A percentile compares a stretch with the other conserved stretches of the same genome.
These are phyloP conservation scores for Idaea biselata DNA, from an alignment of 2,888 invertebrate species.

Conservation along the genomic window DNA sequence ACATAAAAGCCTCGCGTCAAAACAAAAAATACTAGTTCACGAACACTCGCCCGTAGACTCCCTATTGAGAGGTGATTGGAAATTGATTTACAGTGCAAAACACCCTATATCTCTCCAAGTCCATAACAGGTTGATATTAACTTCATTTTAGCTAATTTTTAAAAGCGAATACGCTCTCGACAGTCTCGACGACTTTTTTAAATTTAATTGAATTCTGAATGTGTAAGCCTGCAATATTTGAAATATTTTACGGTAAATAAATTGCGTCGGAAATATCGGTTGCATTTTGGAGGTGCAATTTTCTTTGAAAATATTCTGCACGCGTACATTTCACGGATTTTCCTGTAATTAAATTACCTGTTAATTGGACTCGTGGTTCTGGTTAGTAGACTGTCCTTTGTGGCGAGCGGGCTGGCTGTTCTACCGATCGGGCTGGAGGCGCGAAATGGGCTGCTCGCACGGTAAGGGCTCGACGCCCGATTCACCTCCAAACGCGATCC, in stretches of 20 bases:
- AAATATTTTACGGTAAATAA: no score
- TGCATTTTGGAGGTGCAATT: no score
- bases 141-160: no score
- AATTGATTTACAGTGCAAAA: constrained; percentile 45
- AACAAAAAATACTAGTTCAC: constrained; percentile 33
- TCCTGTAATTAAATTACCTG: constrained; percentile 46
- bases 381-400: constrained; percentile 74
- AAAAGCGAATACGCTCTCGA: no score
- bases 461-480: constrained; percentile 65
- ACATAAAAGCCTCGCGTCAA: constrained; percentile 23
- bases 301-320: no score
- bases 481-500: constrained; percentile 73
- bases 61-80: constrained; percentile 39
- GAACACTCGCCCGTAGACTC: constrained; percentile 34
- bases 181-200: no score
- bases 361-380: constrained; percentile 79
- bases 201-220: no score
- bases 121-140: not conserved
- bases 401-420: constrained; percentile 78
- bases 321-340: constrained; percentile 19
- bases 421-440: constrained; percentile 68
- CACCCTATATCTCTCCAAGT: constrained; percentile 26
- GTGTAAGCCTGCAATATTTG: no score
- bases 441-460: constrained; percentile 64
- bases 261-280: no score